Evolutionary conservation across 2,113 vertebrate species (phyloP).

Genomic region (Etheostoma spectabile): DNA sequence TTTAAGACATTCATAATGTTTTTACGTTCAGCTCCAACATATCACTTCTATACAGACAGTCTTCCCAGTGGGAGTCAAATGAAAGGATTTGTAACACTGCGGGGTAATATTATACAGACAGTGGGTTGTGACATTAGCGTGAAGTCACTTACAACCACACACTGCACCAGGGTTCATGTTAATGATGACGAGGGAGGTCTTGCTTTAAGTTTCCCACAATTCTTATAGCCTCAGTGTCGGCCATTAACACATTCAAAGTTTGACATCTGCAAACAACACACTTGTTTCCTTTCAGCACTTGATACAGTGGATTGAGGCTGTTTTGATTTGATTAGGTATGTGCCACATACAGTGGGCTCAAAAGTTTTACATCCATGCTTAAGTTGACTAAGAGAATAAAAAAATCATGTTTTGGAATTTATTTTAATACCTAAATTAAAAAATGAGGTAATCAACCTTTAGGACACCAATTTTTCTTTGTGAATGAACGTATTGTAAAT

Average conservation of each 20-base stretch:
- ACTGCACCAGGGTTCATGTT: slow-evolving; percentile 7
- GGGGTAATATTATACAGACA: slow-evolving; percentile 51
- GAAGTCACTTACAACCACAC: not conserved
- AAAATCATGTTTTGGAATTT: too few species aligned
- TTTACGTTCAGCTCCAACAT: slow-evolving; percentile 3
- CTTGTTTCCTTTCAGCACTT: not conserved
- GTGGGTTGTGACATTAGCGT: not conserved
- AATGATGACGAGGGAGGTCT: not conserved
- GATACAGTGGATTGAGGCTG: too few species aligned
- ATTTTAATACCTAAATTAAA: too few species aligned
- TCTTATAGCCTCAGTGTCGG: not conserved
- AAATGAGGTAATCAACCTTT: too few species aligned
- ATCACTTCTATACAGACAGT: slow-evolving; percentile 24
- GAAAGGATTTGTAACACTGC: slow-evolving; percentile 67
- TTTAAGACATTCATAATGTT: slow-evolving; percentile 4
- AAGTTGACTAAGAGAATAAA: too few species aligned
- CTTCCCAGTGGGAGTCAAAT: not conserved
- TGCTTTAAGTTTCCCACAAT: slow-evolving; percentile 1
- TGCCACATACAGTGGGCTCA: too few species aligned
- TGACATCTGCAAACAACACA: not conserved
- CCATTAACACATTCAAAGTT: not conserved
- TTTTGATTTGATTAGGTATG: too few species aligned
- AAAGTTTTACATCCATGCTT: too few species aligned
- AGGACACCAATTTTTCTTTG: too few species aligned
- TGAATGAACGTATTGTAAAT: too few species aligned